phyloP scores from a whole-genome alignment of 2,888 invertebrate species.

The Chrysomela aeneicollis region DNA sequence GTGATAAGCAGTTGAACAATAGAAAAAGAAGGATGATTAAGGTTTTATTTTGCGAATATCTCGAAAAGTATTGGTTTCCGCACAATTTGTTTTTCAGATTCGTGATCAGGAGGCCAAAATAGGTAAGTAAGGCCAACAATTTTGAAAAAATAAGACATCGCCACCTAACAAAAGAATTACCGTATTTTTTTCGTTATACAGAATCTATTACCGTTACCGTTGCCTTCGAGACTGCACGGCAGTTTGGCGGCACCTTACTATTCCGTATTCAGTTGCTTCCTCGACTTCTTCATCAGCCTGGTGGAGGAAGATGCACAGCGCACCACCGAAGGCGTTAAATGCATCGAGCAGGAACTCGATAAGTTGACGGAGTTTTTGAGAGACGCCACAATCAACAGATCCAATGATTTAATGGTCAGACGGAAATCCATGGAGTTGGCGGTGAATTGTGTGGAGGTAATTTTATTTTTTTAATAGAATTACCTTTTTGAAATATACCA shows the following conservation, averaged over 20 bases:
- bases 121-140: too few species aligned
- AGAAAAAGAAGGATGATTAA: too few species aligned
- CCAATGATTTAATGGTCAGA: constrained; percentile 58
- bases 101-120: too few species aligned
- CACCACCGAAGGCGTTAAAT: constrained; percentile 30
- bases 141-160: too few species aligned
- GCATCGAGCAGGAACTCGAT: constrained; percentile 37
- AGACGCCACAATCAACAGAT: constrained; percentile 54
- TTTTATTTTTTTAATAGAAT: constrained; percentile 25
- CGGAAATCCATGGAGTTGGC: constrained; percentile 66
- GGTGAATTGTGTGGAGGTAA: constrained; percentile 71
- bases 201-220: constrained; percentile 52
- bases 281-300: constrained; percentile 49
- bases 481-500: too few species aligned
- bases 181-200: constrained; percentile 31
- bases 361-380: constrained; percentile 59
- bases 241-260: constrained; percentile 52
- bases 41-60: too few species aligned
- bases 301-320: constrained; percentile 38
- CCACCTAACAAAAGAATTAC: too few species aligned
- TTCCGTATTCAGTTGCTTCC: constrained; percentile 48
- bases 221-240: constrained; percentile 55
- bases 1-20: too few species aligned
- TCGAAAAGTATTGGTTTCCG: too few species aligned
- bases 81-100: too few species aligned